Conservation (phyloP, 1,140 invertebrate genomes). For the Aporrectodea caliginosa region DNA sequence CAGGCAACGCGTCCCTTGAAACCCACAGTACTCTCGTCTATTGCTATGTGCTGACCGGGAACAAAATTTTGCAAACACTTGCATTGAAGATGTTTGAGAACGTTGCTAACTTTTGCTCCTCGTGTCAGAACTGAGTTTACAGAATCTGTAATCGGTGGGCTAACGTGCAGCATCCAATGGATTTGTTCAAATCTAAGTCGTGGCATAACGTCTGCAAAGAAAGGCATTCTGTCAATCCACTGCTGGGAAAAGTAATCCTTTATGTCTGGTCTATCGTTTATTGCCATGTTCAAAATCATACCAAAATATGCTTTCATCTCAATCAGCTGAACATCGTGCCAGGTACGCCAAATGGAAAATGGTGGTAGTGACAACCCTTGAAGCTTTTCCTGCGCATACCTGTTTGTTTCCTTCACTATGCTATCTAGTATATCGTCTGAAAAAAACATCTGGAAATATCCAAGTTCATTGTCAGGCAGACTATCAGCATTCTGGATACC, state of each 20-base stretch:
- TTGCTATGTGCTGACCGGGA: not conserved
- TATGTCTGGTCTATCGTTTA: not conserved
- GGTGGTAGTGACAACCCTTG: not conserved
- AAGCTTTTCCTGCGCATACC: not conserved
- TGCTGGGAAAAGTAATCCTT: not conserved
- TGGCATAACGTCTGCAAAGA: not conserved
- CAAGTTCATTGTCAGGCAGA: no score
- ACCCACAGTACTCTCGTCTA: not conserved
- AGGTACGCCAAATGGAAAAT: not conserved
- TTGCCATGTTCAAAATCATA: not conserved
- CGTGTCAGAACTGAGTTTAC: not conserved
- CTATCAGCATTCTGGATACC: not conserved
- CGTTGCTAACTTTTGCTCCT: not conserved
- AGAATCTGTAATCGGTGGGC: not conserved
- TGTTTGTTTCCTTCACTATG: not conserved
- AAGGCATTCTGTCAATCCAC: not conserved
- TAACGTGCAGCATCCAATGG: not conserved
- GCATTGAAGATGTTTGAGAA: not conserved
- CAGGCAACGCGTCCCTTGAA: not conserved
- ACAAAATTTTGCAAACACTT: not conserved
- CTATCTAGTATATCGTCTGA: not conserved
- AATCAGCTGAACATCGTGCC: not conserved
- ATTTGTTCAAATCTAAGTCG: not conserved
- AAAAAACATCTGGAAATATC: not conserved
- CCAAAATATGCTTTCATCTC: not conserved